These are phyloP conservation scores for Megalurothrips usitatus DNA, from an alignment of 2,888 invertebrate genomes.

Conservation along the genomic window DNA sequence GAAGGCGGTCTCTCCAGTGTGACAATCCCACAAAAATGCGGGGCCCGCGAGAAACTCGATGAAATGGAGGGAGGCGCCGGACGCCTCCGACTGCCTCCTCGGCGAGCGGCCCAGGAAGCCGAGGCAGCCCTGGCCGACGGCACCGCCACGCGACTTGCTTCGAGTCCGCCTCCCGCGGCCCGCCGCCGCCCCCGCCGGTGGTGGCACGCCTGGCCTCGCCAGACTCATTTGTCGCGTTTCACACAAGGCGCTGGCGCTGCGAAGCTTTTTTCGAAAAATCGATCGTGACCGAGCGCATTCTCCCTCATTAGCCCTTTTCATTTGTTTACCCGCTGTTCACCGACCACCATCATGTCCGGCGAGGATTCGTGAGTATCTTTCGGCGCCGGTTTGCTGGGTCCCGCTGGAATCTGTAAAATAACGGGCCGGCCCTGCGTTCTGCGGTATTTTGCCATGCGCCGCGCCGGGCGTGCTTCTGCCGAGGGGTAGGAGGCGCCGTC, in stretches of 20 bases:
- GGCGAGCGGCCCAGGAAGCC: too few relatives aligned
- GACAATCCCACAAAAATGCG: too few relatives aligned
- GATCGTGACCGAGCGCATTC: slow-evolving; percentile 22
- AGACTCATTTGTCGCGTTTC: neutral
- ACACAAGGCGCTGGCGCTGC: neutral
- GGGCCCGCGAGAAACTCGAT: too few relatives aligned
- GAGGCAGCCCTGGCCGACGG: too few relatives aligned
- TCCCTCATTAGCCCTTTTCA: slow-evolving; percentile 9
- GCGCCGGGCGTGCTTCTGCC: neutral
- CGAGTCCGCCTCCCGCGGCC: too few relatives aligned
- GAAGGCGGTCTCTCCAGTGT: too few relatives aligned
- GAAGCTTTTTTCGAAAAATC: slow-evolving; percentile 10
- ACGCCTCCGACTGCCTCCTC: too few relatives aligned
- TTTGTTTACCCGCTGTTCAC: slow-evolving; percentile 11
- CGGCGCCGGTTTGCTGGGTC: neutral
- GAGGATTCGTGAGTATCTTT: neutral
- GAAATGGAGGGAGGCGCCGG: too few relatives aligned
- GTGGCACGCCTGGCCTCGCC: too few relatives aligned
- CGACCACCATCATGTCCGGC: neutral
- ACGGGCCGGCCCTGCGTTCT: too few relatives aligned
- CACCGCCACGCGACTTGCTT: too few relatives aligned
- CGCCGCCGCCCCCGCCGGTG: too few relatives aligned
- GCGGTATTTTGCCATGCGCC: neutral
- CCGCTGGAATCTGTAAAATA: neutral
- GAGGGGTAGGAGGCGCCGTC: neutral